phyloP scores from a whole-genome alignment of 2,888 invertebrate species.

The Ceratothoa steindachneri region DNA sequence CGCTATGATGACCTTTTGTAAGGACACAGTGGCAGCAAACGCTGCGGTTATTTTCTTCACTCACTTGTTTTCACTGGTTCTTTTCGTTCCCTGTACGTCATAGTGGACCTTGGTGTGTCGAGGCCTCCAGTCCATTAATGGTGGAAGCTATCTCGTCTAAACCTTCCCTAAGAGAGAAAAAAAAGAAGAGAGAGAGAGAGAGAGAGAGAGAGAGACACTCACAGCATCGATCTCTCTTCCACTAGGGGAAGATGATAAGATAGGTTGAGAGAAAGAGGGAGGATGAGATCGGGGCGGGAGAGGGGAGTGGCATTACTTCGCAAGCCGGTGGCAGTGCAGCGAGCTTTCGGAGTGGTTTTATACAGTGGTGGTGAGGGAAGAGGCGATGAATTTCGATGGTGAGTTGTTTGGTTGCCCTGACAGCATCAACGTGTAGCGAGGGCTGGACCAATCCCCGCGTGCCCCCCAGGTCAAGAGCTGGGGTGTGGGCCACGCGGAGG shows the following conservation, averaged over 20 bases:
- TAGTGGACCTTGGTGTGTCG: not conserved
- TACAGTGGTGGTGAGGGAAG: not conserved
- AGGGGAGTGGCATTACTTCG: not conserved
- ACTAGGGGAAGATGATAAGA: not conserved
- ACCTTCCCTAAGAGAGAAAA: not conserved
- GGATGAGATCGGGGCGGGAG: too few relatives aligned
- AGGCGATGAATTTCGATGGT: not conserved
- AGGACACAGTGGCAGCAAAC: not conserved
- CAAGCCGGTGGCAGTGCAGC: not conserved
- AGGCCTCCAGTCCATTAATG: not conserved
- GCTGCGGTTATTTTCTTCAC: not conserved
- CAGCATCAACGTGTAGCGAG: conserved; percentile 22
- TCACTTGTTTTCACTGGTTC: not conserved
- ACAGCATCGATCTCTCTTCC: not conserved
- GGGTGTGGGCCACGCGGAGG: conserved; percentile 34
- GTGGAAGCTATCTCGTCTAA: not conserved
- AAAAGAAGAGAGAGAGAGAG: too few relatives aligned
- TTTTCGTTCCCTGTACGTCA: not conserved
- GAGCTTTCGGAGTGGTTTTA: too few relatives aligned
- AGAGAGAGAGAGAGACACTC: too few relatives aligned
- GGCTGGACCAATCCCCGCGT: conserved; percentile 40
- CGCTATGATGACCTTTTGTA: not conserved
- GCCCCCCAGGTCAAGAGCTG: conserved; percentile 31
- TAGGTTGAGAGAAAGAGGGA: too few relatives aligned
- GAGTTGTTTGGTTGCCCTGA: not conserved